Conservation (phyloP, 2,888 invertebrate genomes). For the Allolobophora icterica region DNA sequence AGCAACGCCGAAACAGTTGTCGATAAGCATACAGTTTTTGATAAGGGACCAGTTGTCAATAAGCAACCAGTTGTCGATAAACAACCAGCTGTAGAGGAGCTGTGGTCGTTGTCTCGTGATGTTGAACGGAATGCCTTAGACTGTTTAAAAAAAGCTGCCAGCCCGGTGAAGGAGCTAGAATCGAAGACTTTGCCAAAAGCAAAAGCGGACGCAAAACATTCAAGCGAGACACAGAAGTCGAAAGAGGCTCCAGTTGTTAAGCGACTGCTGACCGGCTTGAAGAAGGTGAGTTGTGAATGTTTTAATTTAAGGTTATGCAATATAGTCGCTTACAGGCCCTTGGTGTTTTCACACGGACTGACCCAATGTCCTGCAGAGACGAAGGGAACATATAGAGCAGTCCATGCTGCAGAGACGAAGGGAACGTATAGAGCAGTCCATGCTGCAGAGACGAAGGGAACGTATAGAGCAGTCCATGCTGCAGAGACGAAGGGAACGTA, state of each 20-base stretch:
- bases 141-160: background rate
- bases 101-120: background rate
- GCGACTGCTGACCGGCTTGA: slow-evolving; percentile 45
- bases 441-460: no score
- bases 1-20: background rate
- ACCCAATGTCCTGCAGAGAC: no score
- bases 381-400: no score
- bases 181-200: background rate
- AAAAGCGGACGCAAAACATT: background rate
- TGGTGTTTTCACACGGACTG: no score
- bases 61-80: background rate
- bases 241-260: slow-evolving; percentile 36
- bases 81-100: background rate
- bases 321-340: no score
- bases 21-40: background rate
- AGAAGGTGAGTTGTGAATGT: slow-evolving; percentile 41
- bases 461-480: no score
- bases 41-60: background rate
- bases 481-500: no score
- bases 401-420: no score
- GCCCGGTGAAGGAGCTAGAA: background rate
- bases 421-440: no score
- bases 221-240: background rate
- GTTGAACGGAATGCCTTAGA: background rate
- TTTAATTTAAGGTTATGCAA: no score